Base-by-base conservation (phyloP, 2,888 invertebrate genomes). In the Dioctria rufipes region DNA sequence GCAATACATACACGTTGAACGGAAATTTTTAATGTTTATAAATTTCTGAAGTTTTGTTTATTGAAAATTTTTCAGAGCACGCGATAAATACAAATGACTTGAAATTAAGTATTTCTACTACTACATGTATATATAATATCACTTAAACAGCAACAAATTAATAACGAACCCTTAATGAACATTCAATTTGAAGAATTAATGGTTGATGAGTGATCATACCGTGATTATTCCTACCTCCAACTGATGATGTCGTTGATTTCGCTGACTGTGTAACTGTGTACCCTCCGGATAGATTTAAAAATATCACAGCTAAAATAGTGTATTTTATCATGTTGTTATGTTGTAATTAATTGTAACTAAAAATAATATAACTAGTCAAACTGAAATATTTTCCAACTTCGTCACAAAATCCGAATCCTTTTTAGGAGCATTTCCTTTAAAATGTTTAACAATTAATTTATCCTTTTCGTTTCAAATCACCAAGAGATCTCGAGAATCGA, bases 241-340 rank as follows among this genome's bases (percentile, higher is more conserved):
- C 84, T 83, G 88, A 84, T 49, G 86, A 84, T 84, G 88, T 8
- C 46, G 83, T 46, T 63, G 84, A 73, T 66, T 86, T 85, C 80
- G 85, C 85, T 67, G 84, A 85, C 49, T 88, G 87, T 81, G 86
- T 83, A 25, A 86, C 87, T 81, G 86, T 83, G 66, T 86, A 85
- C 79, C 86, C 85, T 86, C 87, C 86, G 61, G 87, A 83, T 84
- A 89, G 83, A 83, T 88, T 88, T 84, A 88, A 83, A 84, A 85
- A 85, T 87, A 89, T 88, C 87, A 88, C 87, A 87, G 88, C 85
- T 83, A 87, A 85, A 82, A 87, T 83, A 46, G 87, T 83, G 86
- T 86, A 87, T 81, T 86, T 88, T 84, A 87, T 86, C 88, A 88
- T 88, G 83, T 84, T 85, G 69, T 11, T 75, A 60, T n/a, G 8